Conservation (phyloP, 2,797 vertebrate genomes). For the Peromyscus melanophrys region DNA sequence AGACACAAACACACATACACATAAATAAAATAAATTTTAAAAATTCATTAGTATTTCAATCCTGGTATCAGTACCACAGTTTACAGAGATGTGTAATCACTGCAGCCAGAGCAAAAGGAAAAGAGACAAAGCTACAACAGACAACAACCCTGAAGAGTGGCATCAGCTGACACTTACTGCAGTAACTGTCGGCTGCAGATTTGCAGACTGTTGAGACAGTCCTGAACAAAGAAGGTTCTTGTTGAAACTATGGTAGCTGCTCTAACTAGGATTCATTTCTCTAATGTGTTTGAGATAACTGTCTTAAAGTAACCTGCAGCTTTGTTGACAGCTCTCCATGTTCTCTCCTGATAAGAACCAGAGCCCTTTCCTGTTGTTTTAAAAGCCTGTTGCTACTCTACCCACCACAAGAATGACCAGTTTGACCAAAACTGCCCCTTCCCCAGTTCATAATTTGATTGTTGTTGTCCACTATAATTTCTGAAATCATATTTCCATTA, state of each 20-base stretch:
- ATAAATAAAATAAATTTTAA: not conserved
- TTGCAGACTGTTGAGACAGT: not conserved
- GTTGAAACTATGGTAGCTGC: not conserved
- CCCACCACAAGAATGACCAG: not conserved
- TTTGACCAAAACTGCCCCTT: not conserved
- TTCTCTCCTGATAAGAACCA: not conserved
- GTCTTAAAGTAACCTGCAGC: too few species aligned
- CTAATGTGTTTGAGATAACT: not conserved
- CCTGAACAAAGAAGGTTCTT: not conserved
- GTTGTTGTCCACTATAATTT: not conserved
- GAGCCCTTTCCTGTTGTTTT: not conserved
- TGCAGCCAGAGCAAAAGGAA: not conserved
- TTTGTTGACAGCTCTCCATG: not conserved
- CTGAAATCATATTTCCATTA: not conserved
- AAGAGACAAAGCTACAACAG: not conserved
- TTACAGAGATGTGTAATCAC: not conserved
- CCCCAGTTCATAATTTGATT: not conserved
- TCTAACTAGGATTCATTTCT: not conserved
- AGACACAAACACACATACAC: not conserved
- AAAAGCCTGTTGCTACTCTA: not conserved
- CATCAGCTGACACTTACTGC: not conserved
- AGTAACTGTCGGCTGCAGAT: too few species aligned
- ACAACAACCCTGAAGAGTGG: not conserved
- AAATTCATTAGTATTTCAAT: not conserved
- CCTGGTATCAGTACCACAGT: not conserved